Percentiles rank a stretch among this genome's conserved stretches.
phyloP scores from a whole-genome alignment of 2,797 vertebrate genomes.

The Columba guinea region DNA sequence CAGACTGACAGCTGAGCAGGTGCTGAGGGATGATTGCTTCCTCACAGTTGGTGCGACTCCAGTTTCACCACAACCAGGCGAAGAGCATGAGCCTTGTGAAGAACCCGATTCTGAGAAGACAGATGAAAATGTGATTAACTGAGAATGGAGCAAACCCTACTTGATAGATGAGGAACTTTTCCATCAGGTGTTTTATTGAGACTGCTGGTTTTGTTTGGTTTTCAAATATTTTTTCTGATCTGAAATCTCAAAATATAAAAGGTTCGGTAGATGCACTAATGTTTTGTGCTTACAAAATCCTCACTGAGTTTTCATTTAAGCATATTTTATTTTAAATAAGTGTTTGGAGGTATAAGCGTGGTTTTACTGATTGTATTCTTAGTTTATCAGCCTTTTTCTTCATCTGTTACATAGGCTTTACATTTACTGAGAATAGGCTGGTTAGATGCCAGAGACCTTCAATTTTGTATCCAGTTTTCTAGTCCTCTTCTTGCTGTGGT shows the following conservation, averaged over 20 bases:
- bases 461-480: neutral
- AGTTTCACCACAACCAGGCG: neutral
- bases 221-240: neutral
- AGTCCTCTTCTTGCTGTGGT: neutral
- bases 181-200: neutral
- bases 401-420: neutral
- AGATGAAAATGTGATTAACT: neutral
- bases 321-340: neutral
- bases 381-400: neutral
- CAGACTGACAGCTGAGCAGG: conserved; percentile 72
- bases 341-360: neutral
- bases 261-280: neutral
- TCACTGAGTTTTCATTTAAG: neutral
- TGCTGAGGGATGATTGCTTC: conserved; percentile 71
- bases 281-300: neutral
- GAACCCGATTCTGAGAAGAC: conserved; percentile 22
- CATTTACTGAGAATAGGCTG: neutral
- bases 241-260: neutral
- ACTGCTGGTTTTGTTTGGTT: conserved; percentile 10
- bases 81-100: neutral
- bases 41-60: neutral
- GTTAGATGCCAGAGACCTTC: neutral
- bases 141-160: neutral
- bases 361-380: neutral
- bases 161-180: neutral